A percentile compares a stretch with the other conserved stretches of the same genome.
These are phyloP conservation scores for Pseudomyrmex dendroicus DNA, from an alignment of 1,140 invertebrate genomes.

Conservation along the genomic window DNA sequence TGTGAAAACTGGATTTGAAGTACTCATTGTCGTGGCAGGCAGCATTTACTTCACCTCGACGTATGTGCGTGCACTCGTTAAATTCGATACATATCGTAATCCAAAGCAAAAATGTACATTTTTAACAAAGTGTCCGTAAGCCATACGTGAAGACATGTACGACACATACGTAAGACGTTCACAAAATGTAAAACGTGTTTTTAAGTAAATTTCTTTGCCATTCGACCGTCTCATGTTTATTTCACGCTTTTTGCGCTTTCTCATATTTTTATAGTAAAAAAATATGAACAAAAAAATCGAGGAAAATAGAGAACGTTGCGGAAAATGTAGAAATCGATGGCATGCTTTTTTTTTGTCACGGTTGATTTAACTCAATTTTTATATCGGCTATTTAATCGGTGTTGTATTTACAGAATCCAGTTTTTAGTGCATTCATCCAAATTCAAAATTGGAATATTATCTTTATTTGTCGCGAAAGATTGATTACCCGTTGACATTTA, in stretches of 20 bases:
- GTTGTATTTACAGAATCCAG: too few relatives aligned
- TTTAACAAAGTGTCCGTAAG: constrained; percentile 11
- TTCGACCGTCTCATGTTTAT: not conserved
- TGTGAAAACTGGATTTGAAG: not conserved
- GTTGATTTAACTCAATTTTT: too few relatives aligned
- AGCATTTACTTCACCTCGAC: constrained; percentile 9
- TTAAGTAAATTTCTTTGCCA: not conserved
- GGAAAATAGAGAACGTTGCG: too few relatives aligned
- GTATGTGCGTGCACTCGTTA: constrained; percentile 24
- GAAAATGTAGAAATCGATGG: too few relatives aligned
- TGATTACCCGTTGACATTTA: too few relatives aligned
- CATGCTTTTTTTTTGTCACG: too few relatives aligned
- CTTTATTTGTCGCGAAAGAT: too few relatives aligned
- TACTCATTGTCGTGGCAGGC: constrained; percentile 1
- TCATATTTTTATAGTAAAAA: too few relatives aligned
- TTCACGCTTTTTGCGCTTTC: not conserved
- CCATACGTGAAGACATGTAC: not conserved
- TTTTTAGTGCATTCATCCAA: too few relatives aligned
- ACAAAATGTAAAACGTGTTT: not conserved
- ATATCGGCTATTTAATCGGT: too few relatives aligned
- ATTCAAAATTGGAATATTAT: too few relatives aligned
- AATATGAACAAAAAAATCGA: too few relatives aligned
- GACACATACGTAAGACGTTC: not conserved
- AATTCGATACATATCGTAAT: constrained; percentile 46
- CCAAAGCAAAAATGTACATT: constrained; percentile 39